A percentile compares a stretch with the other conserved stretches of the same genome.
phyloP scores from a whole-genome alignment of 2,113 vertebrate genomes.

The Gadus macrocephalus region DNA sequence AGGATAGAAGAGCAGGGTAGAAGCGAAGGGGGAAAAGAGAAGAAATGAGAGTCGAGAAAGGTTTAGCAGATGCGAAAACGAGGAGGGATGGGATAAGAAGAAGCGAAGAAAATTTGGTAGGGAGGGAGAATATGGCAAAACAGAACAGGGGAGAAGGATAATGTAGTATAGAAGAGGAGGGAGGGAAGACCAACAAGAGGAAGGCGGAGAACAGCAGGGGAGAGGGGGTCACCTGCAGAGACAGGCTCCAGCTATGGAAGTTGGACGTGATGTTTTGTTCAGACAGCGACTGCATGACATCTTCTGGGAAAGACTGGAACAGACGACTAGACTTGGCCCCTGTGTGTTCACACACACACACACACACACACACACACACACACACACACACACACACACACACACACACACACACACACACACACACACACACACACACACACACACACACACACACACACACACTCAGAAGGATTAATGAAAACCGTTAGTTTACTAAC shows the following conservation, averaged over 20 bases:
- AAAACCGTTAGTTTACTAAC: too few species aligned
- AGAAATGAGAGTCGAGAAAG: not conserved
- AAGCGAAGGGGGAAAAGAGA: not conserved
- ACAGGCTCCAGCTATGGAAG: constrained; percentile 90
- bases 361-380: constrained; percentile 4
- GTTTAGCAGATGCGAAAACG: not conserved
- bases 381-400: not conserved
- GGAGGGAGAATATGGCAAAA: too few species aligned
- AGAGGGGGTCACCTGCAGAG: constrained; percentile 75
- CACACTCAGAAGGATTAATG: not conserved
- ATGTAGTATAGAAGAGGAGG: not conserved
- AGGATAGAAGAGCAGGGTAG: too few species aligned
- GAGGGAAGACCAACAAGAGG: not conserved
- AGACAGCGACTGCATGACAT: constrained; percentile 74
- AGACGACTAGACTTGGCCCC: constrained; percentile 75
- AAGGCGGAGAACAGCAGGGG: not conserved
- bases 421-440: not conserved
- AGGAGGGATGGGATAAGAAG: not conserved
- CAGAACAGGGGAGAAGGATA: too few species aligned
- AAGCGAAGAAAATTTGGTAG: not conserved
- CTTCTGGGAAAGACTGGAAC: constrained; percentile 79
- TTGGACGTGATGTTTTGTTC: constrained; percentile 83
- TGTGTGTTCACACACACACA: constrained; percentile 36
- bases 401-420: not conserved
- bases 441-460: constrained; percentile 1